A percentile compares a stretch with the other conserved stretches of the same genome.
Conservation (phyloP, 2,797 vertebrate species). For the Odontamblyopus rebecca region DNA sequence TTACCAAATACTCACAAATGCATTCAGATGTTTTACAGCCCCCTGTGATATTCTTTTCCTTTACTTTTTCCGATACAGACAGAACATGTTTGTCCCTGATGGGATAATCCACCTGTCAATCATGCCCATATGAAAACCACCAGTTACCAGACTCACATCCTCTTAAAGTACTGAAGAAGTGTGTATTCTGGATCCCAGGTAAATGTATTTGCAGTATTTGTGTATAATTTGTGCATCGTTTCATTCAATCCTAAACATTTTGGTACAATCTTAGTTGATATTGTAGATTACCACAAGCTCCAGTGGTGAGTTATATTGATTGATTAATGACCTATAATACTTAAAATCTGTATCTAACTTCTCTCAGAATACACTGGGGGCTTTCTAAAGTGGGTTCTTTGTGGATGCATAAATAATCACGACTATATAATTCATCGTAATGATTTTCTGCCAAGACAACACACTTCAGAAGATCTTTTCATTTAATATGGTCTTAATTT, state of each 20-base stretch:
- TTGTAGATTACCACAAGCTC: not conserved
- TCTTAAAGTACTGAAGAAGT: no score
- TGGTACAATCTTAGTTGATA: not conserved
- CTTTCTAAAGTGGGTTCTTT: conserved; percentile 5
- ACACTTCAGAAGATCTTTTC: conserved; percentile 7
- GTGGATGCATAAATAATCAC: conserved; percentile 13
- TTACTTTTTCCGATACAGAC: no score
- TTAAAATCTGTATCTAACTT: conserved; percentile 6
- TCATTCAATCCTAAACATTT: not conserved
- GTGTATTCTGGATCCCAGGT: no score
- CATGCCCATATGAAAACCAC: no score
- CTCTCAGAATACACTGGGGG: not conserved
- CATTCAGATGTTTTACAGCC: no score
- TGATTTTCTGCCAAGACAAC: conserved; percentile 14
- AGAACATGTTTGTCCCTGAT: no score
- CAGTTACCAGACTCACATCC: no score
- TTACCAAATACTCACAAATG: not conserved
- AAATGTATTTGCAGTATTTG: not conserved
- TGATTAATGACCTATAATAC: not conserved
- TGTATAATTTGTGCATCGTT: no score
- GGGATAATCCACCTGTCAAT: no score
- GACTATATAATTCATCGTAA: conserved; percentile 6
- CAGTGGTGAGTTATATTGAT: not conserved
- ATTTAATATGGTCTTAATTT: conserved; percentile 5
- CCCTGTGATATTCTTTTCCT: no score